These are phyloP conservation scores for Trichonephila clavata DNA, from an alignment of 1,140 invertebrate genomes.

Conservation along the genomic window DNA sequence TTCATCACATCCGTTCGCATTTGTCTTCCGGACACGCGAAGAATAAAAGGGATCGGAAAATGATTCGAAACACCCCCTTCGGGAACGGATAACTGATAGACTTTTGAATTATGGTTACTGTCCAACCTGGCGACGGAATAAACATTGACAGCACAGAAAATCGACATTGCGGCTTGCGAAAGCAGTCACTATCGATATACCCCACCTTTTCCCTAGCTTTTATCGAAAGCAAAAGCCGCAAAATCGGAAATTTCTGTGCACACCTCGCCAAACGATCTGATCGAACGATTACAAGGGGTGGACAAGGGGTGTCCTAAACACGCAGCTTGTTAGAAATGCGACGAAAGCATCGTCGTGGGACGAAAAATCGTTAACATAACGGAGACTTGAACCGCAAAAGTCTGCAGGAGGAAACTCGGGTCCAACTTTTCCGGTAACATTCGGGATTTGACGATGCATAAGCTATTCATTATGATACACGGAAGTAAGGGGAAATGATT, in stretches of 20 bases:
- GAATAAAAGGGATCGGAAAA: slow-evolving; percentile 61
- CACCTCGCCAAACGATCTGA: slow-evolving; percentile 62
- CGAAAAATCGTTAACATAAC: slow-evolving; percentile 69
- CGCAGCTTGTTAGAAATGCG: slow-evolving; percentile 2
- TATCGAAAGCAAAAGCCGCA: slow-evolving; percentile 76
- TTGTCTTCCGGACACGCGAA: slow-evolving; percentile 11
- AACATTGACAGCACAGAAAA: slow-evolving; percentile 59
- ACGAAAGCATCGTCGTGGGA: slow-evolving; percentile 8
- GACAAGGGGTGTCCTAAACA: slow-evolving; percentile 44
- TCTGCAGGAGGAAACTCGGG: slow-evolving; percentile 35
- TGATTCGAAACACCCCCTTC: slow-evolving; percentile 43
- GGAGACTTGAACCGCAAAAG: slow-evolving; percentile 54
- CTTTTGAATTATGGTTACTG: slow-evolving; percentile 66
- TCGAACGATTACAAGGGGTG: slow-evolving; percentile 68
- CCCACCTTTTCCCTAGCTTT: slow-evolving; percentile 44
- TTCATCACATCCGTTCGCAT: slow-evolving; percentile 11
- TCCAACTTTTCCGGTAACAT: slow-evolving; percentile 73
- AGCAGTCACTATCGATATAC: slow-evolving; percentile 23
- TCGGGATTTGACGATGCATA: slow-evolving; percentile 67
- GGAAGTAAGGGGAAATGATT: slow-evolving; percentile 73
- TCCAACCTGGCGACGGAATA: slow-evolving; percentile 38
- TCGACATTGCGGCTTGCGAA: slow-evolving; percentile 27
- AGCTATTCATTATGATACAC: slow-evolving; percentile 55
- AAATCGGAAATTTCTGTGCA: slow-evolving; percentile 74
- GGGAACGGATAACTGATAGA: slow-evolving; percentile 53